Conservation (phyloP, 2,113 vertebrate species). For the Antidorcas marsupialis region DNA sequence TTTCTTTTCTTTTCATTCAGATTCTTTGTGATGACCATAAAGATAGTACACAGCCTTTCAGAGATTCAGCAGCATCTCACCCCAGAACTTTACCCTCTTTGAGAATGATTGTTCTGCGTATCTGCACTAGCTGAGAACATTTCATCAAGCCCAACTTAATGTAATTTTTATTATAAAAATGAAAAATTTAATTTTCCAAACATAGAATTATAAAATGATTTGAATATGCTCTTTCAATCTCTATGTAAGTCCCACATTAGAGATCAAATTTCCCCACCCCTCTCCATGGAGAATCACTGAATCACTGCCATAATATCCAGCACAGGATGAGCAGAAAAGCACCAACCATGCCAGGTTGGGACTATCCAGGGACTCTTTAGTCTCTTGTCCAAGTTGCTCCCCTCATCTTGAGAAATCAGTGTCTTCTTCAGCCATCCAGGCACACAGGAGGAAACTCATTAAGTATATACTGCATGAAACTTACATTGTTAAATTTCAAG, state of each 20-base stretch:
- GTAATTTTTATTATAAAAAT: neutral
- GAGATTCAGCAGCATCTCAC: neutral
- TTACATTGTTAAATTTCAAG: neutral
- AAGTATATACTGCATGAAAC: neutral
- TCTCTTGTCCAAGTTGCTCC: neutral
- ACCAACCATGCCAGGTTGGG: neutral
- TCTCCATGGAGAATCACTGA: neutral
- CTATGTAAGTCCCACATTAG: neutral
- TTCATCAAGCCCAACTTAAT: neutral
- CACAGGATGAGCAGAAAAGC: neutral
- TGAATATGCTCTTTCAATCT: neutral
- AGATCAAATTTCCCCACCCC: neutral
- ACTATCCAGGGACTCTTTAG: neutral
- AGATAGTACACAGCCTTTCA: neutral
- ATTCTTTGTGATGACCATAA: neutral
- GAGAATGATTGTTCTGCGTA: neutral
- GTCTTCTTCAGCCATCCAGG: neutral
- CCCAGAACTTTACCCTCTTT: neutral
- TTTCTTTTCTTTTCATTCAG: neutral
- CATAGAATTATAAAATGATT: neutral
- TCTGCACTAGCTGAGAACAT: neutral
- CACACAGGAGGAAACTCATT: neutral
- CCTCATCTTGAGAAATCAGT: neutral
- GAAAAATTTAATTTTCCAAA: slow-evolving; percentile 12
- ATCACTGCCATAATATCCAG: neutral